Evolutionary conservation across 2,888 invertebrate genomes (phyloP).

Genomic region (Gastracanthus pulcherrimus): DNA sequence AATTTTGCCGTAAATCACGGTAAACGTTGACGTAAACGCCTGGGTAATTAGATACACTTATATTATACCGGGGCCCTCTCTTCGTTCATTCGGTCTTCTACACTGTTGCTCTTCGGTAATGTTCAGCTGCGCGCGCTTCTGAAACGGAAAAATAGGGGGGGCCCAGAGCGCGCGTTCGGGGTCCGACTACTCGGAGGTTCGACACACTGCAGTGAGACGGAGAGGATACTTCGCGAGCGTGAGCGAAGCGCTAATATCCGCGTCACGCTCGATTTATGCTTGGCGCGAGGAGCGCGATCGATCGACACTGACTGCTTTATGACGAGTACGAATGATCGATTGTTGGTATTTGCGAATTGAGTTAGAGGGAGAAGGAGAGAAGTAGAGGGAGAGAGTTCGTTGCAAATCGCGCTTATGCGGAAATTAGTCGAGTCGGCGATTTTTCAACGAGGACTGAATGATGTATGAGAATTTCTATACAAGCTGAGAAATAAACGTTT

Average conservation of each 20-base stretch:
- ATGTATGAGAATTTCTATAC: constrained; percentile 19
- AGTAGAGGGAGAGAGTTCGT: not conserved
- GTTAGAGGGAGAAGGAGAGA: not conserved
- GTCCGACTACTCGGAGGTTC: too few relatives aligned
- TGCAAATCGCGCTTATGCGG: constrained; percentile 45
- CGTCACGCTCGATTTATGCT: constrained; percentile 59
- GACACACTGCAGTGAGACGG: too few relatives aligned
- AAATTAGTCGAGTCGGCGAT: constrained; percentile 43
- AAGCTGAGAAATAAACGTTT: constrained; percentile 1
- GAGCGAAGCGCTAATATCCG: constrained; percentile 48
- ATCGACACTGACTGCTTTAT: constrained; percentile 48
- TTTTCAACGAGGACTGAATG: not conserved
- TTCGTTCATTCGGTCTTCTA: constrained; percentile 50
- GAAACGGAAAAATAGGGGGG: not conserved
- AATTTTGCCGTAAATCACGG: constrained; percentile 76
- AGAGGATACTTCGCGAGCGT: not conserved
- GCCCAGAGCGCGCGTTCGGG: not conserved
- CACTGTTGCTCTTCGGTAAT: too few relatives aligned
- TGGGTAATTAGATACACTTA: constrained; percentile 76
- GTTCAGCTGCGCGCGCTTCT: not conserved
- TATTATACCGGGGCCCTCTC: constrained; percentile 43
- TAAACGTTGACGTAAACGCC: constrained; percentile 76
- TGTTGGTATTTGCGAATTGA: constrained; percentile 39
- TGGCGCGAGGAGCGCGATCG: constrained; percentile 24
- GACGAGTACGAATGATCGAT: constrained; percentile 54